Evolutionary conservation across 2,113 vertebrate genomes (phyloP).

Genomic region (Cryptoleucopteryx plumbea): DNA sequence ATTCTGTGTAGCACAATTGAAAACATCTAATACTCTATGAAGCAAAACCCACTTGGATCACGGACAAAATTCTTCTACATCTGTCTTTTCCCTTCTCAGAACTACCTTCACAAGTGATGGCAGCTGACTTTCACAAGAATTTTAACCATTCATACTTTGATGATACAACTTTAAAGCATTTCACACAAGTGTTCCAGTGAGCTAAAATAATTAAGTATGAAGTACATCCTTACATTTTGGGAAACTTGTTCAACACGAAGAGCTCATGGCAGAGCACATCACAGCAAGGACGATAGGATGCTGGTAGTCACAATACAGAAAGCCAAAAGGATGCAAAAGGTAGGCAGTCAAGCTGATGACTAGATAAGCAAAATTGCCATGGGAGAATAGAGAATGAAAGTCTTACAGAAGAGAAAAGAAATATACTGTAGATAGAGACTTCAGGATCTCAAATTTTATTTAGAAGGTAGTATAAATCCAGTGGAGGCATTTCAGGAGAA

Average conservation of each 20-base stretch:
- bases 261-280: neutral
- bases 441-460: neutral
- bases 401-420: neutral
- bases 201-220: neutral
- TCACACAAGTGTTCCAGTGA: neutral
- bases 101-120: neutral
- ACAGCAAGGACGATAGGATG: neutral
- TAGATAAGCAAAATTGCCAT: neutral
- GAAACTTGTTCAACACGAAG: neutral
- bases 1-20: neutral
- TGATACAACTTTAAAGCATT: neutral
- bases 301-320: neutral
- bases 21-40: neutral
- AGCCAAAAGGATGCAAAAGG: neutral
- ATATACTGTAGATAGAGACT: neutral
- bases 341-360: neutral
- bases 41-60: neutral
- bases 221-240: neutral
- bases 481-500: neutral
- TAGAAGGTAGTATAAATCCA: neutral
- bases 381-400: neutral
- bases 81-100: neutral
- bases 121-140: neutral
- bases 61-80: neutral
- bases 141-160: neutral